phyloP scores from a whole-genome alignment of 2,888 invertebrate genomes.

The Oxyscelio sp. region DNA sequence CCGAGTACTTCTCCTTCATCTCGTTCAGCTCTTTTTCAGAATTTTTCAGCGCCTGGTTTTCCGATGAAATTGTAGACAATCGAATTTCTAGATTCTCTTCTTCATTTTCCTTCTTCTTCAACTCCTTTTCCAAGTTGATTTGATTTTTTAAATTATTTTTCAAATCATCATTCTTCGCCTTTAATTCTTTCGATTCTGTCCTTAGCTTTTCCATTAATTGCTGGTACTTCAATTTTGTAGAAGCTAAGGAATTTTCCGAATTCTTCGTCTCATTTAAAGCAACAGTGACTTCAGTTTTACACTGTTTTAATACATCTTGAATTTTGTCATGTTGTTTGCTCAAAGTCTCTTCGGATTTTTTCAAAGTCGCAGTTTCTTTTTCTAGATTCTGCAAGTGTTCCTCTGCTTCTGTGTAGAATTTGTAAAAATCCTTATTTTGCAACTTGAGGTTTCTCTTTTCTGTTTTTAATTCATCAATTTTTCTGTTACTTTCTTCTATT shows the following conservation, averaged over 20 bases:
- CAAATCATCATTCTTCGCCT: conserved; percentile 3
- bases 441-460: too few species aligned
- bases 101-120: background rate
- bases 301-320: too few species aligned
- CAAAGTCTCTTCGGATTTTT: too few species aligned
- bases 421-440: too few species aligned
- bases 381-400: too few species aligned
- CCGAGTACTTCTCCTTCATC: background rate
- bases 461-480: too few species aligned
- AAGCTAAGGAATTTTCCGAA: background rate
- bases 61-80: background rate
- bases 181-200: background rate
- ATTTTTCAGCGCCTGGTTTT: background rate
- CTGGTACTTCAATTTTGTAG: background rate
- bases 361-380: too few species aligned
- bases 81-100: background rate
- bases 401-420: too few species aligned
- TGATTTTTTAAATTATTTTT: background rate
- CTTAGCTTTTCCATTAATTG: background rate
- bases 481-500: too few species aligned
- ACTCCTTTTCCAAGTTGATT: background rate
- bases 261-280: background rate
- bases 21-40: conserved; percentile 1
- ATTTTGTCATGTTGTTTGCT: too few species aligned
- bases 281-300: background rate